These are phyloP conservation scores for Drosophila hydei DNA, from an alignment of 1,140 invertebrate genomes.

Conservation along the genomic window DNA sequence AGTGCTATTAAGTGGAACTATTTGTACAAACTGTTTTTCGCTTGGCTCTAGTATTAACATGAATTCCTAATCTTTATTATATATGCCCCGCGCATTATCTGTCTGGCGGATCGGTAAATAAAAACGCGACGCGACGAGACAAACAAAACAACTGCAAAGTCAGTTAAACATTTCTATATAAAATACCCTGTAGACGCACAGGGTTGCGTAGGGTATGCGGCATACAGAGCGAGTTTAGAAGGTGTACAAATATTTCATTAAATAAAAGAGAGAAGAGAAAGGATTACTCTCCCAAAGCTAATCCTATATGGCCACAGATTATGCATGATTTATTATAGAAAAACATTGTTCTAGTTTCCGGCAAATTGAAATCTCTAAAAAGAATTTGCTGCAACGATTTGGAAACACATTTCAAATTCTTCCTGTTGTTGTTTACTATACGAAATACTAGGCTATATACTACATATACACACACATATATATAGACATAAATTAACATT, in stretches of 20 bases:
- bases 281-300: too few relatives aligned
- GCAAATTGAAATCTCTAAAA: background rate
- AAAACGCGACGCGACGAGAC: constrained; percentile 37
- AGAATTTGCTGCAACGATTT: too few relatives aligned
- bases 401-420: constrained; percentile 10
- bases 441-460: constrained; percentile 36
- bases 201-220: background rate
- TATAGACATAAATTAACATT: constrained; percentile 30
- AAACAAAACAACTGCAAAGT: constrained; percentile 58
- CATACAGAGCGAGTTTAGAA: background rate
- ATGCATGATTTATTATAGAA: background rate
- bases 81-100: constrained; percentile 13
- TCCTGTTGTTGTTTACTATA: constrained; percentile 42
- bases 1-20: constrained; percentile 2
- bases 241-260: too few relatives aligned
- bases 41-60: constrained; percentile 12
- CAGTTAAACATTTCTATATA: constrained; percentile 55
- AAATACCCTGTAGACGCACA: background rate
- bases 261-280: too few relatives aligned
- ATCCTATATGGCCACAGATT: too few relatives aligned
- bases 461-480: constrained; percentile 24
- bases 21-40: constrained; percentile 16
- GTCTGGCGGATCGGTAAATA: constrained; percentile 28
- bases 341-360: constrained; percentile 8
- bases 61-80: constrained; percentile 21